Conservation (phyloP, 2,113 vertebrate species). For the Todiramphus saurophagus region DNA sequence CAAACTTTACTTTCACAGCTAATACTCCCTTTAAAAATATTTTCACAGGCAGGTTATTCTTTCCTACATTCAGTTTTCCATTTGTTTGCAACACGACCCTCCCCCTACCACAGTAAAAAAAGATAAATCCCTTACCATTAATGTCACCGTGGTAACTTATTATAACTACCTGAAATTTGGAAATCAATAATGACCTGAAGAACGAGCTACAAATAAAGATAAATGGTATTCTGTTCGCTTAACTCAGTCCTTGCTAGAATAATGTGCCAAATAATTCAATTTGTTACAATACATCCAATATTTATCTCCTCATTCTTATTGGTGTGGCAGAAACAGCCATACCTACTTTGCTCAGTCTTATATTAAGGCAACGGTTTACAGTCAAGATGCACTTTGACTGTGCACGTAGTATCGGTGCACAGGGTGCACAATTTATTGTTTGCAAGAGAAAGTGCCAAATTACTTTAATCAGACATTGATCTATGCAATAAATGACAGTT, state of each 20-base stretch:
- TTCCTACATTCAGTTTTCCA: background rate
- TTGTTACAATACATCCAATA: background rate
- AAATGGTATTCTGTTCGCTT: background rate
- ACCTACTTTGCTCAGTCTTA: background rate
- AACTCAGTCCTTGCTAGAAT: background rate
- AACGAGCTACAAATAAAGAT: background rate
- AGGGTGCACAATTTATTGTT: background rate
- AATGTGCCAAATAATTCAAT: background rate
- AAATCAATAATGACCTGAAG: background rate
- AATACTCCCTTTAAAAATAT: background rate
- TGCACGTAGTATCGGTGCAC: accelerated
- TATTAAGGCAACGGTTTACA: background rate
- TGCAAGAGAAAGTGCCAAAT: background rate
- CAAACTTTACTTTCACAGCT: background rate
- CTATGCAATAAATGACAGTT: background rate
- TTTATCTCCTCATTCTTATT: background rate
- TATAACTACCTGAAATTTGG: background rate
- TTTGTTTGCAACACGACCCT: background rate
- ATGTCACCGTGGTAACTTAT: background rate
- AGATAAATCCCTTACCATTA: background rate
- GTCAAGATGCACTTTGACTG: background rate
- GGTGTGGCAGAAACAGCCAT: background rate
- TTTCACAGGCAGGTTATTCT: background rate
- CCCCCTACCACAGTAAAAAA: background rate
- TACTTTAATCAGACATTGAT: background rate